These are phyloP conservation scores for Agriopis marginaria DNA, from an alignment of 2,888 invertebrate species.

Conservation along the genomic window DNA sequence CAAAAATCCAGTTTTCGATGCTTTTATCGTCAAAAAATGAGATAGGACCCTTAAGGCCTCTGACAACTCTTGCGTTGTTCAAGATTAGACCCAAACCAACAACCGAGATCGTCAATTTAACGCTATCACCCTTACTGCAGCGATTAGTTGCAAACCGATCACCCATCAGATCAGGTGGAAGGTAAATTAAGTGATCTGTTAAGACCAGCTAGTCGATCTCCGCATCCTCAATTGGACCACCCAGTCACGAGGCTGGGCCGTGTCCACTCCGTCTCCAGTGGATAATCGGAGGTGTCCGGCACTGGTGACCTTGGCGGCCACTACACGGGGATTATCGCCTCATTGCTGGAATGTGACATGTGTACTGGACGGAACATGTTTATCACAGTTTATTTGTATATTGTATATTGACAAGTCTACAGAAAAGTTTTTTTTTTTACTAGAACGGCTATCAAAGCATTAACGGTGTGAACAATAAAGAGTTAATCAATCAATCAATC, in stretches of 20 bases:
- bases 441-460: too few species aligned
- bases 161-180: background rate
- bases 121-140: too few species aligned
- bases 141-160: background rate
- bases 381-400: background rate
- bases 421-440: too few species aligned
- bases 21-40: too few species aligned
- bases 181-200: background rate
- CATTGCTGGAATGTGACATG: constrained; percentile 4
- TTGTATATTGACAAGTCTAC: too few species aligned
- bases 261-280: constrained; percentile 53
- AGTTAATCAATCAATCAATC: too few species aligned
- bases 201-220: background rate
- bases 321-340: constrained; percentile 19
- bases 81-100: too few species aligned
- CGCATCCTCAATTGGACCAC: constrained; percentile 49
- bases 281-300: constrained; percentile 63
- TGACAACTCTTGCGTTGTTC: too few species aligned
- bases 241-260: constrained; percentile 49
- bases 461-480: too few species aligned
- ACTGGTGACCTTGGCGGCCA: constrained; percentile 54
- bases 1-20: too few species aligned
- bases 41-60: too few species aligned
- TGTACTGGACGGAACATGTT: background rate
- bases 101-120: too few species aligned